phyloP scores from a whole-genome alignment of 2,888 invertebrate genomes.

The Drosophila tanythrix region DNA sequence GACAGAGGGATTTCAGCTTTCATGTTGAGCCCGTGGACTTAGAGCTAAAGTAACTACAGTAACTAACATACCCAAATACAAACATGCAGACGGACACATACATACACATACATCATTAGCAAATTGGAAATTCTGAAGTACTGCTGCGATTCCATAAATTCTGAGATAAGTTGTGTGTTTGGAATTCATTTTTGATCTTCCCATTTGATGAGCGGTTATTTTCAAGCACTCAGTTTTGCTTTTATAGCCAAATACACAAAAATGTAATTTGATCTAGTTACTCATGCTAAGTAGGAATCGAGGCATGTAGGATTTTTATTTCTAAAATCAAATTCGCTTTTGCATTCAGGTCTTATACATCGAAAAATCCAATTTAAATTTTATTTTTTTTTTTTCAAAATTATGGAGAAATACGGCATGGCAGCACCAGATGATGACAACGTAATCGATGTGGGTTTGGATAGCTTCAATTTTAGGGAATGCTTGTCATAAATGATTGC shows the following conservation, averaged over 20 bases:
- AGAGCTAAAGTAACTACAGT: slow-evolving; percentile 19
- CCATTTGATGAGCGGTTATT: neutral
- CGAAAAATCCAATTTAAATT: slow-evolving; percentile 10
- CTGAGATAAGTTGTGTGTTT: neutral
- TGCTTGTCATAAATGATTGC: neutral
- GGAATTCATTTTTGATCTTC: neutral
- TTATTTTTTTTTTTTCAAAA: slow-evolving; percentile 25
- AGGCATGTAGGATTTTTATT: neutral
- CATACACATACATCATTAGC: slow-evolving; percentile 41
- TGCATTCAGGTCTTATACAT: slow-evolving; percentile 3
- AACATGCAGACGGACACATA: neutral
- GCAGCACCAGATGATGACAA: slow-evolving; percentile 25
- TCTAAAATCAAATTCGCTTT: neutral
- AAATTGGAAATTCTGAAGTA: slow-evolving; percentile 34
- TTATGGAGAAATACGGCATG: slow-evolving; percentile 39
- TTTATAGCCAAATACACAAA: neutral
- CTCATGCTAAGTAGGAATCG: neutral
- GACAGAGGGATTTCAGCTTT: slow-evolving; percentile 51
- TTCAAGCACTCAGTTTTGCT: slow-evolving; percentile 10
- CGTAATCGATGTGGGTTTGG: slow-evolving; percentile 12
- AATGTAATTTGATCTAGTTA: slow-evolving; percentile 15
- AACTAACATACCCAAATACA: neutral
- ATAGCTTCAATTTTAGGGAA: neutral
- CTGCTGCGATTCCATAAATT: neutral
- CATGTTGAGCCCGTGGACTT: slow-evolving; percentile 48